phyloP scores from a whole-genome alignment of 2,113 vertebrate species.

The Varanus salvator region DNA sequence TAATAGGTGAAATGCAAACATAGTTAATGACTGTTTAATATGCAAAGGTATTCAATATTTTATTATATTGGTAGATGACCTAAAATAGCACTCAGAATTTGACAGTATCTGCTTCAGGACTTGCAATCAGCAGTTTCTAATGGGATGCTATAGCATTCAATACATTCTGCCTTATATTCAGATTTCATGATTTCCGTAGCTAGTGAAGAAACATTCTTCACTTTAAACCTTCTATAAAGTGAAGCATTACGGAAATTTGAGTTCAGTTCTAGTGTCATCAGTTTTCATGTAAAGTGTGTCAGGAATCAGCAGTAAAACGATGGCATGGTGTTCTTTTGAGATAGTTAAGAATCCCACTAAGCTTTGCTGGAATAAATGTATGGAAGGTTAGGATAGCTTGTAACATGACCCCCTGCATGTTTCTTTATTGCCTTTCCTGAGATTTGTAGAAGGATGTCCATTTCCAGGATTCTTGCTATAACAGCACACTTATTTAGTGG shows the following conservation, averaged over 20 bases:
- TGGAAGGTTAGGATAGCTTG: neutral
- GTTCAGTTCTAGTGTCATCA: neutral
- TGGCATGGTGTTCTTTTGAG: neutral
- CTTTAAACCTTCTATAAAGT: neutral
- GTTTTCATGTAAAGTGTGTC: neutral
- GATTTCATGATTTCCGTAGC: neutral
- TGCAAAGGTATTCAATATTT: too few relatives aligned
- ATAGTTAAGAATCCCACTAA: neutral
- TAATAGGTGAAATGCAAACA: too few relatives aligned
- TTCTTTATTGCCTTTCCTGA: neutral
- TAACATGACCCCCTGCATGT: neutral
- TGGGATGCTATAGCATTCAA: neutral
- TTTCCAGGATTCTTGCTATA: neutral
- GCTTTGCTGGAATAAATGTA: neutral
- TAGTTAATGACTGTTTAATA: too few relatives aligned
- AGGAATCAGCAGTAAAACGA: neutral
- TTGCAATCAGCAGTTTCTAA: neutral
- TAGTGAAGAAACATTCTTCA: neutral
- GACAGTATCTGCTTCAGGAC: neutral
- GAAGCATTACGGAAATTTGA: neutral
- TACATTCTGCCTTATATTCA: neutral
- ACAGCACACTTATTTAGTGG: too few relatives aligned
- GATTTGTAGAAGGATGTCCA: neutral
- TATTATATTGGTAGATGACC: too few relatives aligned
- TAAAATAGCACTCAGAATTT: too few relatives aligned